Percentiles rank a stretch among this genome's conserved stretches.
Evolutionary conservation across 1,140 invertebrate genomes (phyloP).

Genomic region (Drosophila orena): DNA sequence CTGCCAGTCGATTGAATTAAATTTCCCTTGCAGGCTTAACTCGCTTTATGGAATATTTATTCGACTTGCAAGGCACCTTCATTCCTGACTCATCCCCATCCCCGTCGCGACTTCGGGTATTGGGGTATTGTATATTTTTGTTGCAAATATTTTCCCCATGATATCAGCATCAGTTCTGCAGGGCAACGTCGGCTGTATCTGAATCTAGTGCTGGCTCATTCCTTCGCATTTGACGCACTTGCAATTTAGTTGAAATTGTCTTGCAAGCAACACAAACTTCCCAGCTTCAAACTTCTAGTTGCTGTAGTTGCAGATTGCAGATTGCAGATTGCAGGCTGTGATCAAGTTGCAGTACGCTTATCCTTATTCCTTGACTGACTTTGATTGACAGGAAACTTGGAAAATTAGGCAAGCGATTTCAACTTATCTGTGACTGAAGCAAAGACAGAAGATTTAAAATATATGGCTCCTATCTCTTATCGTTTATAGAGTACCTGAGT

Average conservation of each 20-base stretch:
- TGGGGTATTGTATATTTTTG: constrained; percentile 37
- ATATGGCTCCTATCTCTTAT: too few relatives aligned
- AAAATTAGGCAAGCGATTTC: constrained; percentile 3
- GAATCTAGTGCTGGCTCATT: constrained; percentile 1
- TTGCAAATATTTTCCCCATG: constrained; percentile 43
- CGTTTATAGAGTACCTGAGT: too few relatives aligned
- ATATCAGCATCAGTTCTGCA: constrained; percentile 30
- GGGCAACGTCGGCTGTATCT: neutral
- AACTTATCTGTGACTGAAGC: neutral
- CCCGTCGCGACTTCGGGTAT: constrained; percentile 19
- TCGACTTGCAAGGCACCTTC: constrained; percentile 5
- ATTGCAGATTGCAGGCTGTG: constrained; percentile 17
- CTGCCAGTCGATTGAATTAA: constrained; percentile 45
- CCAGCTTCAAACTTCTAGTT: constrained; percentile 7
- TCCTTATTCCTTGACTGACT: constrained; percentile 12
- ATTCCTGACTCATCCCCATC: constrained; percentile 9
- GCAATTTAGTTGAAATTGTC: constrained; percentile 53
- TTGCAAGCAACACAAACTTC: constrained; percentile 29
- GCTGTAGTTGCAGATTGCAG: constrained; percentile 14
- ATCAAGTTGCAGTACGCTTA: constrained; percentile 30
- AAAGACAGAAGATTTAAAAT: neutral
- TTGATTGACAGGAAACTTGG: constrained; percentile 9
- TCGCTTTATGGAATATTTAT: constrained; percentile 56
- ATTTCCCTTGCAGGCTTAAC: constrained; percentile 20
- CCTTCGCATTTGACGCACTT: constrained; percentile 14